Evolutionary conservation across 2,113 vertebrate species (phyloP), one percentile per base, ranked within the genome.

Genomic region (Pelobates fuscus): DNA sequence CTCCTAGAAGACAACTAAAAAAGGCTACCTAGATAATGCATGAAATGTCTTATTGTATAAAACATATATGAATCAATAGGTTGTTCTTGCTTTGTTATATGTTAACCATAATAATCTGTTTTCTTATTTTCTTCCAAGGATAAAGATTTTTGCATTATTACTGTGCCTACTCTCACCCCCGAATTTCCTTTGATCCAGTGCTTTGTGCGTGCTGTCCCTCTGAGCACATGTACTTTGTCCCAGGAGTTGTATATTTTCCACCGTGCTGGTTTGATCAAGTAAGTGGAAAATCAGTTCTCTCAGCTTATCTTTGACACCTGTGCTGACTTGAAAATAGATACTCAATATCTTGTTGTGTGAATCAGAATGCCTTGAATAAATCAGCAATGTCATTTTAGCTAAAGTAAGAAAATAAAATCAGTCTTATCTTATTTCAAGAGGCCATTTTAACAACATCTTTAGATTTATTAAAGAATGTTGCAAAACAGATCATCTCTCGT

Each of bases 231-330:
- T 74, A 84, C 17, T 0, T 63, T 91, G 3, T 70, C 78, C 0
- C 86, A 68, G 0, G 93, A 98, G 20, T 92, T 98, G 17, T 98
- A 96, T 1, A 8, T 96, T 71, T 89, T 91, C 70, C 94, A 93
- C 81, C 88, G 92, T 0, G 80, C 85, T 0, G 91, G 89, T 2
- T 49, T 95, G 80, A 87, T 95, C 70, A 93, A 84, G 97, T 98
- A 82, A 88, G 89, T 81, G 1, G 1, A 0, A 58, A 67, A 58
- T 67, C 29, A 43, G 55, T 49, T 63, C 32, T 74, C 46, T 65
- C 30, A 57, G 27, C 43, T 20, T 23, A 60, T 72, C 70, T 64
- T 63, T 72, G 25, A 72, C 59, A 72, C 44, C 70, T 64, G 43
- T 43, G 46, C 25, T 12, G 15, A 2, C 61, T 27, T 37, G 27